These are phyloP conservation scores for Oncopodura yosiiana DNA, from an alignment of 1,140 invertebrate species.

Conservation along the genomic window DNA sequence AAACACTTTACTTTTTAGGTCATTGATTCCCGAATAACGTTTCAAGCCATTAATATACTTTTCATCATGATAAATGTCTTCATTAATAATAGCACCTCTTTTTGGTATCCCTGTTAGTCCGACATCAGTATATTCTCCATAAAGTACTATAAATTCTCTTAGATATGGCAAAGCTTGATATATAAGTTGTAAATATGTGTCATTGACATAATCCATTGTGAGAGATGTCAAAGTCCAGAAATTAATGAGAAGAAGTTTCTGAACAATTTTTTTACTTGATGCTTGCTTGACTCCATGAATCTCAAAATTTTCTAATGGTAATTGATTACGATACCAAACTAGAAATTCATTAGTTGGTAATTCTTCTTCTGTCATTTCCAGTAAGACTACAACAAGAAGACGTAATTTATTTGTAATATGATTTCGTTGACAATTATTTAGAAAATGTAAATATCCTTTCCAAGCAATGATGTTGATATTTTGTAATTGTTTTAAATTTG, in stretches of 20 bases:
- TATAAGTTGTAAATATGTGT: constrained; percentile 10
- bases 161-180: constrained; percentile 2
- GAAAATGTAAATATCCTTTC: constrained; percentile 16
- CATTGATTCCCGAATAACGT: constrained; percentile 6
- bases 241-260: constrained; percentile 6
- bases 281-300: constrained; percentile 12
- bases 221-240: constrained; percentile 5
- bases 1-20: constrained; percentile 16
- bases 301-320: constrained; percentile 7
- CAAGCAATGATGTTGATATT: constrained; percentile 14
- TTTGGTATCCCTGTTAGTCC: constrained; percentile 18
- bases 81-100: neutral
- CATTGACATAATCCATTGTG: constrained; percentile 12
- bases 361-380: constrained; percentile 20
- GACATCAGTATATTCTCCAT: constrained; percentile 16
- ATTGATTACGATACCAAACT: neutral
- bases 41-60: constrained; percentile 11
- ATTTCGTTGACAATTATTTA: too few species aligned
- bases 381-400: constrained; percentile 12
- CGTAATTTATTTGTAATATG: neutral
- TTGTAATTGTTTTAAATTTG: constrained; percentile 1
- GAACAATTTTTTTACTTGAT: neutral
- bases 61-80: constrained; percentile 13
- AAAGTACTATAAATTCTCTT: constrained; percentile 14
- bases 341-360: constrained; percentile 13